A percentile compares a stretch with the other conserved stretches of the same genome.
Evolutionary conservation across 2,888 invertebrate species (phyloP).

Genomic region (Gymnosoma rotundatum): DNA sequence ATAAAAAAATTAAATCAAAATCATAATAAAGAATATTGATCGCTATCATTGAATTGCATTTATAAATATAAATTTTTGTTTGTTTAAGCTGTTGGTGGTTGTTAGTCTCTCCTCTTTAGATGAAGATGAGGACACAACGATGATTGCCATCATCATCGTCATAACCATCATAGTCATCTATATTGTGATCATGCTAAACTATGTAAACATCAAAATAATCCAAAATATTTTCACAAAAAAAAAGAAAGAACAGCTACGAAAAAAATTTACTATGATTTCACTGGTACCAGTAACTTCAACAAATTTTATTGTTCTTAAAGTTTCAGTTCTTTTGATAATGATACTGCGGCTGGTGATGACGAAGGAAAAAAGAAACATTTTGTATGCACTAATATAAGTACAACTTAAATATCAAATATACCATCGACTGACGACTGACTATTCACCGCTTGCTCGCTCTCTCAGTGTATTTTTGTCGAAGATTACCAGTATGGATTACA

Average conservation of each 20-base stretch:
- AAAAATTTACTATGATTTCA: constrained; percentile 42
- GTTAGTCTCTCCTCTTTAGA: constrained; percentile 35
- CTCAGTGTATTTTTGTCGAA: constrained; percentile 44
- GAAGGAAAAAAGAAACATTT: constrained; percentile 65
- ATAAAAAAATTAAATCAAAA: constrained; percentile 39
- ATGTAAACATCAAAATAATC: constrained; percentile 24
- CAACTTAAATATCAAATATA: constrained; percentile 52
- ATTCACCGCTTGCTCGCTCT: constrained; percentile 15
- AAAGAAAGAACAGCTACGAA: constrained; percentile 1
- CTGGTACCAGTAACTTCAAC: neutral
- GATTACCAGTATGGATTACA: constrained; percentile 80
- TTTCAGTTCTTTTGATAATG: constrained; percentile 48
- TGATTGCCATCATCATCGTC: constrained; percentile 66
- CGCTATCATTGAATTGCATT: constrained; percentile 73
- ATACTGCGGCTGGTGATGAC: constrained; percentile 71
- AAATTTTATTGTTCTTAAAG: constrained; percentile 26
- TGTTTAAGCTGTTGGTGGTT: constrained; percentile 66
- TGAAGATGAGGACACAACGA: constrained; percentile 73
- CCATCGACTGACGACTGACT: constrained; percentile 30
- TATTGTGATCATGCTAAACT: constrained; percentile 38
- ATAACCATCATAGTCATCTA: constrained; percentile 23
- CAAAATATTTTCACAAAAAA: constrained; percentile 23
- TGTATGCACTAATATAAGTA: constrained; percentile 38
- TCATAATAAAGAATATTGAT: constrained; percentile 65
- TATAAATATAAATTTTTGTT: constrained; percentile 62